Percentiles rank a stretch among this genome's conserved stretches.
These are phyloP conservation scores for Philaenus spumarius DNA, from an alignment of 1,140 invertebrate genomes.

Conservation along the genomic window DNA sequence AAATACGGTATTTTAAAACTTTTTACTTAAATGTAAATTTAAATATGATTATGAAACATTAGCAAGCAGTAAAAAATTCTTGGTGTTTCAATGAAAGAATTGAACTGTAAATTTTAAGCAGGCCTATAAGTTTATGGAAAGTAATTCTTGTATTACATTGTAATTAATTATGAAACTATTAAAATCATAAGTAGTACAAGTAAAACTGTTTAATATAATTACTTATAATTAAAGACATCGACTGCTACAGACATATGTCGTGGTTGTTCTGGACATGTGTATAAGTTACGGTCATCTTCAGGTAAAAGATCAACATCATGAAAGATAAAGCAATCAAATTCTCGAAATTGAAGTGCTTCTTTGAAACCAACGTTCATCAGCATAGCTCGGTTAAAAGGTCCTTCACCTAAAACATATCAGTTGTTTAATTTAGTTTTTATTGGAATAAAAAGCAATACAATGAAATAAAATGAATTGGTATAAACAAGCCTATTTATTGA, in stretches of 20 bases:
- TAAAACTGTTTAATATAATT: not conserved
- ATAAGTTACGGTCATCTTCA: constrained; percentile 86
- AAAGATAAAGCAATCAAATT: constrained; percentile 89
- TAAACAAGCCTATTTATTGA: too few relatives aligned
- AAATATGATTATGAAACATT: too few relatives aligned
- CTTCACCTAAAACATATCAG: constrained; percentile 44
- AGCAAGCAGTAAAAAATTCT: too few relatives aligned
- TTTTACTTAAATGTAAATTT: too few relatives aligned
- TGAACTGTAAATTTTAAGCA: too few relatives aligned
- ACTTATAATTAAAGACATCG: constrained; percentile 47
- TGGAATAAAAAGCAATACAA: not conserved
- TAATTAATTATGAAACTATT: too few relatives aligned
- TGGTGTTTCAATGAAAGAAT: too few relatives aligned
- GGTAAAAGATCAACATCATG: constrained; percentile 94
- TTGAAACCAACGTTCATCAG: constrained; percentile 93
- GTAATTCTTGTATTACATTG: too few relatives aligned
- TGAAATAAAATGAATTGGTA: too few relatives aligned
- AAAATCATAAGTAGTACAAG: not conserved
- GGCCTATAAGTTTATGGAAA: too few relatives aligned
- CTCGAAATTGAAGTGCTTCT: constrained; percentile 68
- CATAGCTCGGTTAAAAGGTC: constrained; percentile 83
- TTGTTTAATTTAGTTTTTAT: not conserved
- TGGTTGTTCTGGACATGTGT: constrained; percentile 84
- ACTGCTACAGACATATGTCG: constrained; percentile 93
- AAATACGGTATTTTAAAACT: too few relatives aligned